Evolutionary conservation across 1,140 invertebrate species (phyloP).

Genomic region (Neodiprion pinetum): DNA sequence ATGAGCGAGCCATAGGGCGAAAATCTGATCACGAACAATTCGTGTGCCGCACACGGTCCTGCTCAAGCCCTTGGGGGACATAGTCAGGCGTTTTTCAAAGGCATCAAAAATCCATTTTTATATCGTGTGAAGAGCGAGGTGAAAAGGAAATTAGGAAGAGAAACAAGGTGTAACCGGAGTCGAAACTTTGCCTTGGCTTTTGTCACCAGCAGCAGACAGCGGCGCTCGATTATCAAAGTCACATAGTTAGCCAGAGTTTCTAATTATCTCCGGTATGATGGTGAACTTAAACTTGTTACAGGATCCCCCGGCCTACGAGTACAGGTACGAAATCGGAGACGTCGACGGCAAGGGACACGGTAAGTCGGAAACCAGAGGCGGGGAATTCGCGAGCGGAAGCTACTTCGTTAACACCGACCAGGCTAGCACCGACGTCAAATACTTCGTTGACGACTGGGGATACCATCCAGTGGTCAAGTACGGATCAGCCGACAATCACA

Average conservation of each 20-base stretch:
- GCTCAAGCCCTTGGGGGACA: not conserved
- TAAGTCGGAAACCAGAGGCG: slow-evolving; percentile 64
- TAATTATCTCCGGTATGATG: not conserved
- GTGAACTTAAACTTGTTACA: slow-evolving; percentile 41
- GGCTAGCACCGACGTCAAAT: slow-evolving; percentile 63
- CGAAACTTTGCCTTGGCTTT: too few species aligned
- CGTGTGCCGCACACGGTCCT: not conserved
- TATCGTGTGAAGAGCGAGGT: slow-evolving; percentile 8
- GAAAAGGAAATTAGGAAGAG: slow-evolving; percentile 2
- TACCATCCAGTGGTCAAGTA: slow-evolving; percentile 70
- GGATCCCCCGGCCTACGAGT: slow-evolving; percentile 62
- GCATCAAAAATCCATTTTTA: slow-evolving; percentile 15
- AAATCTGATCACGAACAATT: not conserved
- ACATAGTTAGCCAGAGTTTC: too few species aligned
- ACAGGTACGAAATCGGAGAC: slow-evolving; percentile 60
- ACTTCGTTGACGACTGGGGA: slow-evolving; percentile 68
- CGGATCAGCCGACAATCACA: slow-evolving; percentile 55
- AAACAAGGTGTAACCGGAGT: not conserved
- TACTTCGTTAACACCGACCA: slow-evolving; percentile 51
- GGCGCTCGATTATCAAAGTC: too few species aligned
- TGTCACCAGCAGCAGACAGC: too few species aligned
- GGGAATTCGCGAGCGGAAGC: slow-evolving; percentile 63
- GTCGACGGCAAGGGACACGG: slow-evolving; percentile 61
- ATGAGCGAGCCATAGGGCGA: not conserved
- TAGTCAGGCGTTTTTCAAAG: not conserved